Evolutionary conservation across 2,797 vertebrate genomes (phyloP), one percentile per base, ranked within the genome.

Genomic region (Botia almorhae): DNA sequence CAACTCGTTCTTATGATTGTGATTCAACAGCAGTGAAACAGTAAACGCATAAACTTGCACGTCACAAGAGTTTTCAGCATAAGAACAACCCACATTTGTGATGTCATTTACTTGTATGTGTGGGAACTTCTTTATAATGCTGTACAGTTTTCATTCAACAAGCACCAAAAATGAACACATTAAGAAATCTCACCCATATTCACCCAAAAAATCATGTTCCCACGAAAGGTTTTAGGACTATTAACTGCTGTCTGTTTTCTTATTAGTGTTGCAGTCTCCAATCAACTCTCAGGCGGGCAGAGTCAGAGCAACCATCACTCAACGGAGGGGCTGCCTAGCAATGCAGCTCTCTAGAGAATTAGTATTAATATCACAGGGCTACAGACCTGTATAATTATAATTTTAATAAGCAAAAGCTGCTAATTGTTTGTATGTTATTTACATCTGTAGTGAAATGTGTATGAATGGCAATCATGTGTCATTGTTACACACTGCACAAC

Each of bases 281-380:
- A 80, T 65, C 75, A 60, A 85, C 67, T 50, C 74, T 87, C 84
- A 65, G 84, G 82, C 16, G 83, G 80, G 84, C 86, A 23, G 46
- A 67, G 51, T 55, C 51, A 56, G 60, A 78, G 76, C 82, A 86
- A 87, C 72, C 69, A 72, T 46, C 39, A 67, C 77, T 83, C 78
- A 80, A 78, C 72, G 58, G 65, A 73, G 80, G 82, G 60, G 88
- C 90, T 89, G 87, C 91, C 82, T 84, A 86, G 90, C 82, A 90
- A 82, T 84, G 8, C 39, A 79, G 56, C 58, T 87, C 89, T 88
- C 87, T 50, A 76, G 83, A 85, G 89, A 67, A 69, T 83, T 23
- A 43, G 71, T 48, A 80, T 16, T 81, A 83, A 79, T 69, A 85
- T 89, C 85, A 61, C 29, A 69, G 4, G 55, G 17, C 17, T 53